These are phyloP conservation scores for Oreocharis arfaki DNA, from an alignment of 2,113 vertebrate species.

Conservation along the genomic window DNA sequence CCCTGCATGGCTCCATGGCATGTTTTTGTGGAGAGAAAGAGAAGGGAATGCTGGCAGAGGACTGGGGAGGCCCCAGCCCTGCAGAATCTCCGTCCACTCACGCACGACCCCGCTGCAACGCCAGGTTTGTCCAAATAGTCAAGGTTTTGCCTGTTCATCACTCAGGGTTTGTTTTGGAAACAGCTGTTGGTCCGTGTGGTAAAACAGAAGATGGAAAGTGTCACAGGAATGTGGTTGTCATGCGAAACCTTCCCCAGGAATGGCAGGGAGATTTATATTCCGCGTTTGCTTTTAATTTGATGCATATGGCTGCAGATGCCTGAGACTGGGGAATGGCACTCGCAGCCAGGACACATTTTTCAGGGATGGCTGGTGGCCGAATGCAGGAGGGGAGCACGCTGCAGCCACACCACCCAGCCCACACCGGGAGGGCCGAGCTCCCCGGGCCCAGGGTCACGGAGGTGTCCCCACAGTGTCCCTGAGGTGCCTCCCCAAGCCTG, in stretches of 20 bases:
- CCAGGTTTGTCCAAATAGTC: background rate
- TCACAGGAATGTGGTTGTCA: conserved; percentile 59
- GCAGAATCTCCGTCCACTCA: background rate
- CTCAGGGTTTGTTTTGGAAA: conserved; percentile 60
- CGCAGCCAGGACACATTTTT: background rate
- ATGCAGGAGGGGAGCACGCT: background rate
- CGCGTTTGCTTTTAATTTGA: conserved; percentile 49
- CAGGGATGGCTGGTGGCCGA: background rate
- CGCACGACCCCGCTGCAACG: fast-evolving
- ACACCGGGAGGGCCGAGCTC: fast-evolving
- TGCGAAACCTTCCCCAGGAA: conserved; percentile 49
- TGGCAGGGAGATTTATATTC: conserved; percentile 42
- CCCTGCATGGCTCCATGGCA: fast-evolving
- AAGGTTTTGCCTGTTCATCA: background rate
- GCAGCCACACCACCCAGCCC: background rate
- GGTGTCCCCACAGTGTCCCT: background rate
- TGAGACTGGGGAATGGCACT: background rate
- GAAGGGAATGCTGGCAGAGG: background rate
- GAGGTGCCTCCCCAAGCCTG: fast-evolving
- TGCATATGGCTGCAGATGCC: conserved; percentile 34
- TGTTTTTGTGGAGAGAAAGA: background rate
- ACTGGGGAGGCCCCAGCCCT: background rate
- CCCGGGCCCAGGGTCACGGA: fast-evolving
- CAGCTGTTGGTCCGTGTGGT: conserved; percentile 47
- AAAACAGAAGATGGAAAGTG: conserved; percentile 56